Evolutionary conservation across 2,113 vertebrate genomes (phyloP), one percentile per base, ranked within the genome.

Genomic region (Taurulus bubalis): DNA sequence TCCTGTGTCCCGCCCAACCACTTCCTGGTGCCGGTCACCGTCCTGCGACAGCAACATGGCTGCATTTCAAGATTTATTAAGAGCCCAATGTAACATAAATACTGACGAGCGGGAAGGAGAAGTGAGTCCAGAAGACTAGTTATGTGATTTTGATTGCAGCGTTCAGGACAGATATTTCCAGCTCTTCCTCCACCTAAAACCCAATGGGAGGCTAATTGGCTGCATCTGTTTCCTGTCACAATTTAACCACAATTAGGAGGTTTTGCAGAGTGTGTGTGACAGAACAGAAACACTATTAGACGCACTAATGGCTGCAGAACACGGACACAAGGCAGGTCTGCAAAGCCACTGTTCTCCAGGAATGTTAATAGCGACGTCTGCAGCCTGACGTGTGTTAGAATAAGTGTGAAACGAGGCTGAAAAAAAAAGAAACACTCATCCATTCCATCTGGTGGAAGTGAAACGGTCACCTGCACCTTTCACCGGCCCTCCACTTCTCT

Each of bases 221-320:
- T 69, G 80, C 77, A 85, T 91, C 75, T 91, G 90, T 82, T 90
- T 90, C 72, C 22, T 36, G 78, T 79, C 72, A 86, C 60, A 80
- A 68, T 82, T 55, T 42, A 85, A 87, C 60, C 2, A 10, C 81
- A 87, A 87, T 91, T 82, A 84, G 80, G 72, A 42, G 77, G 45
- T 80, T 80, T 87, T 63, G 55, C 68, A 82, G 69, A 2, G n/a
- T 51, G 71, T 34, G 34, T 34, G 34, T 34, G 34, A 32, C 30
- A 4, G 30, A 53, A 80, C 51, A 70, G 77, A 80, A 85, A 87
- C 65, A 56, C 67, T 30, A 58, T 83, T 64, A 32, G 45, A 62
- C 60, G 38, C 22, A 36, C 40, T 83, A 85, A 86, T 86, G 75
- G 79, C 66, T 70, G 49, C 82, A 77, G 82, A 68, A 55, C 38